Conservation (phyloP, 2,888 invertebrate genomes). For the Microplitis deprimator region DNA sequence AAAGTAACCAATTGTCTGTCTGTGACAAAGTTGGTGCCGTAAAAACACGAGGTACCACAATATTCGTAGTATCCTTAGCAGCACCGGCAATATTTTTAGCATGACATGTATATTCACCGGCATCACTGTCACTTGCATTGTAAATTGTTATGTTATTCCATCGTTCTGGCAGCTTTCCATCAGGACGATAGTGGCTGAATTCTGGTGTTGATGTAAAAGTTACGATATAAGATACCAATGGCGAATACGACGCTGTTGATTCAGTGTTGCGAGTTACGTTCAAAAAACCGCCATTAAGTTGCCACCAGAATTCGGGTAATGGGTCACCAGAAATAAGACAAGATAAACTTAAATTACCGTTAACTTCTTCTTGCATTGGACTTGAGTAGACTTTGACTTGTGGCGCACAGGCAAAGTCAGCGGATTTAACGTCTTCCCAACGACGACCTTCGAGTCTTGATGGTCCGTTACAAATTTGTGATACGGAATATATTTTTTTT, state of each 20-base stretch:
- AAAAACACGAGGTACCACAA: constrained; percentile 79
- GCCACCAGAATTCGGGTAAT: constrained; percentile 86
- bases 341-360: constrained; percentile 85
- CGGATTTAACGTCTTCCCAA: constrained; percentile 84
- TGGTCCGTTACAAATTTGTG: constrained; percentile 83
- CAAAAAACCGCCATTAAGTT: constrained; percentile 81
- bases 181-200: constrained; percentile 62
- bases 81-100: constrained; percentile 78
- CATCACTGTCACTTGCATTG: constrained; percentile 86
- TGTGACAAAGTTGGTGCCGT: constrained; percentile 85
- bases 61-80: constrained; percentile 74
- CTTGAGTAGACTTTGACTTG: constrained; percentile 74
- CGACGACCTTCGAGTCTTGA: constrained; percentile 78
- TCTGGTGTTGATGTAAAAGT: constrained; percentile 52
- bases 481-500: constrained; percentile 83
- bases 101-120: constrained; percentile 88
- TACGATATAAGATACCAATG: constrained; percentile 49
- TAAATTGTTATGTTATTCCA: constrained; percentile 89
- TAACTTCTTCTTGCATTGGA: constrained; percentile 81
- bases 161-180: constrained; percentile 65
- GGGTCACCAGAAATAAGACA: constrained; percentile 89
- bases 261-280: constrained; percentile 63
- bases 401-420: constrained; percentile 88
- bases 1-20: constrained; percentile 81
- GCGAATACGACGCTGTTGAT: background rate